Evolutionary conservation across 2,113 vertebrate species (phyloP).

Genomic region (Meles meles): DNA sequence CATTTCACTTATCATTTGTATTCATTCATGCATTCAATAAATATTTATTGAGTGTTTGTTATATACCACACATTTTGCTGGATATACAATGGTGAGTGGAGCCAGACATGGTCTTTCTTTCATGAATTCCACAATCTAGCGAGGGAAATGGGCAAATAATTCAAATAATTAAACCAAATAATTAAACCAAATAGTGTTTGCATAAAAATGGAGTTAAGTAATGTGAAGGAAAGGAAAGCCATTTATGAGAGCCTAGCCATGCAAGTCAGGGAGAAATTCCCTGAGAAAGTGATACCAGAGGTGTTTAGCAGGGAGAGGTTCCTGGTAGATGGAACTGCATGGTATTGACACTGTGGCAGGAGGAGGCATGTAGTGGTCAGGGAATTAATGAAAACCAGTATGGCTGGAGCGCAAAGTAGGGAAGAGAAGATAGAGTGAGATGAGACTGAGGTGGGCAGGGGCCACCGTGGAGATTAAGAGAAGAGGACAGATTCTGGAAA

Average conservation of each 20-base stretch:
- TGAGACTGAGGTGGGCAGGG: background rate
- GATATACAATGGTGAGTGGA: background rate
- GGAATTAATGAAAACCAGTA: background rate
- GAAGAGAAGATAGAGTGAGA: background rate
- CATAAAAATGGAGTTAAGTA: background rate
- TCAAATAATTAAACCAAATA: background rate
- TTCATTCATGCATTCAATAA: constrained; percentile 48
- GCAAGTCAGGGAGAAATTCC: background rate
- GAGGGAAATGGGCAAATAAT: constrained; percentile 3
- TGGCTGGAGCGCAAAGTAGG: background rate
- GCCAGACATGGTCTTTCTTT: background rate
- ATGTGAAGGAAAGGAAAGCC: background rate
- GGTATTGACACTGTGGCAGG: background rate
- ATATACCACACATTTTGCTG: constrained; percentile 22
- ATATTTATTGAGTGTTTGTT: constrained; percentile 48
- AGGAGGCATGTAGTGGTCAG: background rate
- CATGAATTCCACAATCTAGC: background rate
- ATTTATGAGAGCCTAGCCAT: background rate
- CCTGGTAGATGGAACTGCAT: background rate
- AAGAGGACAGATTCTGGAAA: background rate
- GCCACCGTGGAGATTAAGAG: background rate
- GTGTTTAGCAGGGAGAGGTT: background rate
- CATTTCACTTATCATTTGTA: constrained; percentile 60
- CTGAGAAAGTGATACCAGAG: background rate
- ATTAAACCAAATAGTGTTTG: background rate